A percentile compares a stretch with the other conserved stretches of the same genome.
Conservation (phyloP, 2,797 vertebrate species). For the Scleropages formosus region DNA sequence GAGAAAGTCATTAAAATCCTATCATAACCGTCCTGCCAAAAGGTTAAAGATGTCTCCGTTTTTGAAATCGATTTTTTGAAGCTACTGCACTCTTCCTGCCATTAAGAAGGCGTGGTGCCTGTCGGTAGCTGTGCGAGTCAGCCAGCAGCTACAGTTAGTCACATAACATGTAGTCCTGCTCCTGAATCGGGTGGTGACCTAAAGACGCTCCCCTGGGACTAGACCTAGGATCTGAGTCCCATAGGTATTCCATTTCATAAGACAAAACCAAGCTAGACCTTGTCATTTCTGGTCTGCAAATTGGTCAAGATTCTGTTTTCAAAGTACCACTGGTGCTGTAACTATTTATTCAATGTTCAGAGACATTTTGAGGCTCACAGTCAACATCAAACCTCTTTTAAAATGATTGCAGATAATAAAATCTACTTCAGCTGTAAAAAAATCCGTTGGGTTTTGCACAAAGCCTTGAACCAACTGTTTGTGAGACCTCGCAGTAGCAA, state of each 20-base stretch:
- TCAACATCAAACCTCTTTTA: too few species aligned
- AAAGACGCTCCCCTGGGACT: too few species aligned
- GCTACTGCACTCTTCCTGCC: neutral
- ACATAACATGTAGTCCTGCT: neutral
- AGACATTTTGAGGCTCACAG: too few species aligned
- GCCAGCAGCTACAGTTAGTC: neutral
- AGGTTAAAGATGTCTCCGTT: conserved; percentile 21
- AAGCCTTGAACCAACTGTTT: conserved; percentile 31
- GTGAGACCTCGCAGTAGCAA: conserved; percentile 51
- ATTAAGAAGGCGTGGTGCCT: neutral
- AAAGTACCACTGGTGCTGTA: too few species aligned
- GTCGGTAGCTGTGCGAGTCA: neutral
- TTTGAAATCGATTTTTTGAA: neutral
- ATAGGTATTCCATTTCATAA: too few species aligned
- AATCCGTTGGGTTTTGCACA: conserved; percentile 1
- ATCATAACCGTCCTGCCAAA: neutral
- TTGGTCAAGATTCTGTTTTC: too few species aligned
- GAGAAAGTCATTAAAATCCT: conserved; percentile 14
- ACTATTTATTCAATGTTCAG: too few species aligned
- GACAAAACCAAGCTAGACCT: too few species aligned
- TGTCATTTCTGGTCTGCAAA: too few species aligned
- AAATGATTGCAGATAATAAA: neutral
- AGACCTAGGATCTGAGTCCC: too few species aligned
- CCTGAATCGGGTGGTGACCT: neutral
- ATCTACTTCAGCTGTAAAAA: neutral